Evolutionary conservation across 2,888 invertebrate species (phyloP), one percentile per base, ranked within the genome.

Genomic region (Chloroclysta siterata): DNA sequence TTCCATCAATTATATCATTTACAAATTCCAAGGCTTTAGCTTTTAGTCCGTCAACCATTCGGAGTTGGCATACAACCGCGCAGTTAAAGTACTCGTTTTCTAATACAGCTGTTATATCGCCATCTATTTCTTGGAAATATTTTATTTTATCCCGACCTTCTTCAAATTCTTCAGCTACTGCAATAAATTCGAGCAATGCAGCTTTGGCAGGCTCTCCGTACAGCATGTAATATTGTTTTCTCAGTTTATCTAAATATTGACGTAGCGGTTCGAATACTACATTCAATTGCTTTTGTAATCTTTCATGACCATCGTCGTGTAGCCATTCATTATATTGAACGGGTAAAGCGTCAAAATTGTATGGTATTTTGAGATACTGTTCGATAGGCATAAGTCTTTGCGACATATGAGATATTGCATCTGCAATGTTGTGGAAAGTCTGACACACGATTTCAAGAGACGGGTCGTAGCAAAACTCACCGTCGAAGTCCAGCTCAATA

Each of bases 51-150:
- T 85, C 85, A 29, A 96, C 94, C 74, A 95, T 95, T 58, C 94
- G 93, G 3, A 94, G 88, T 75, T 96, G 95, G 69, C 94, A 87
- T 1, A 96, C 90, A 46, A 94, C 92, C 0, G 95, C 95, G 68
- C 95, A 94, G 46, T 94, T 93, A 72, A 96, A 96, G 80, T 95
- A 96, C 80, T 95, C 95, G 72, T 94, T 95, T 74, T 94, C 94
- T 15, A 95, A 92, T 79, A 95, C 94, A 17, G 94, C 93, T 13
- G 94, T 94, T 46, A 96, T 91, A 79, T 94, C 93, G 15, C 94
- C 93, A 69, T 94, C 94, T 55, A 94, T 95, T 36, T 84, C 85
- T 76, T 94, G 94, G 70, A 95, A 95, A 69, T 93, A 94, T 70
- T 92, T 88, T 53, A 96, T 95, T 80, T 95, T 94, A 54, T 93